Base-by-base conservation (phyloP, 2,888 invertebrate species). In the Scelioninae gen. 1 region DNA sequence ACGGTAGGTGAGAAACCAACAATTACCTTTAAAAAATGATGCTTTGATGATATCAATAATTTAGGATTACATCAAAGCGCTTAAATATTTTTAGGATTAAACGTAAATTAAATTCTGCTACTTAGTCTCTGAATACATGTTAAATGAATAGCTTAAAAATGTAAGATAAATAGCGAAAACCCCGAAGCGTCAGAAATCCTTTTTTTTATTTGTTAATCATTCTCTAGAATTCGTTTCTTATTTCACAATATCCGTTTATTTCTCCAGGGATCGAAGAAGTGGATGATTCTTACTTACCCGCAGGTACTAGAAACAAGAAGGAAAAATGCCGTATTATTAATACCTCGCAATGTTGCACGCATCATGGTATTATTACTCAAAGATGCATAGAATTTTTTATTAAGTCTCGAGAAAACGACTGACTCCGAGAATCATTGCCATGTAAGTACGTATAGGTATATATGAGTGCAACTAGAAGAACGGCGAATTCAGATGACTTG, bases 361-460 rank as follows among this genome's bases (percentile, higher is more conserved):
- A 72, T 83, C 55, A 71, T 43, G 43, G 51, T 79, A 68, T 83
- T 71, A 49, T 65, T 79, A 51, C 86, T 86, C 86, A 86, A 81
- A 86, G 84, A 86, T 86, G 85, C 85, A 86, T 86, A 86, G 85
- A 86, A 86, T 86, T 86, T 86, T 86, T 86, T 84, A 85, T 86
- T 85, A 75, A 83, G 79, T 68, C 85, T 85, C 66, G 66, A 51
- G 55, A 58, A 58, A 60, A 65, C 65, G 65, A 79, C 58, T 79
- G 53, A 79, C 66, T 72, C 32, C 32, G 31, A 72, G 72, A 79
- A 79, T 72, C 72, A 79, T 79, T 74, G 55, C 72, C 34, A 11
- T 47, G 38, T 43, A 51, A 23, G 16, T 58, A 56, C 51, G 10
- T 63, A 40, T 58, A 56, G 43, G 10, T 63, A 40, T 23, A 2